A percentile compares a stretch with the other conserved stretches of the same genome.
Conservation (phyloP, 2,113 vertebrate genomes). For the Pachypanchax playfairii region DNA sequence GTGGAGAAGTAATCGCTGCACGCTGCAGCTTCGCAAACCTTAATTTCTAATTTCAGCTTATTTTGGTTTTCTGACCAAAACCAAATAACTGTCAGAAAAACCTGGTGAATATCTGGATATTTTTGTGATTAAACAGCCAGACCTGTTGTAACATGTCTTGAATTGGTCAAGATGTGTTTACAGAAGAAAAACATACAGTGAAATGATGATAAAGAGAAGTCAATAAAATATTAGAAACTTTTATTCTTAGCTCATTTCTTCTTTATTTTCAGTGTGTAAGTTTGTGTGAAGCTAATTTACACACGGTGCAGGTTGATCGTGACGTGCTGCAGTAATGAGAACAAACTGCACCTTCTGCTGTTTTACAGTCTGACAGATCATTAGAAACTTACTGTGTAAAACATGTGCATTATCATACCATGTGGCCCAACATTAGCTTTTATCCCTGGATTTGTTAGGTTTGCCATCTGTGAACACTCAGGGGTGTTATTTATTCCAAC, state of each 20-base stretch:
- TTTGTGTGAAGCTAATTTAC: background rate
- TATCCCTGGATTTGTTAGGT: constrained; percentile 16
- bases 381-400: constrained; percentile 16
- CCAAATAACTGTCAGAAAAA: background rate
- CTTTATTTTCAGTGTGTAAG: background rate
- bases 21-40: background rate
- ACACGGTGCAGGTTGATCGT: background rate
- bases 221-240: background rate
- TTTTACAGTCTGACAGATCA: constrained; percentile 35
- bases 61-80: background rate
- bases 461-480: constrained; percentile 45
- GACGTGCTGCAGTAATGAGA: constrained; percentile 8
- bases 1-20: background rate
- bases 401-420: background rate
- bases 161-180: background rate
- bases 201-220: background rate
- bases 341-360: constrained; percentile 21
- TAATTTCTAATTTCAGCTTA: background rate
- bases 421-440: constrained; percentile 25
- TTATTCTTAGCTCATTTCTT: background rate
- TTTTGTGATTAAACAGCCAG: too few relatives aligned
- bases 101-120: background rate
- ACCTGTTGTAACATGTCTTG: background rate
- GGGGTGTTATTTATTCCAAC: constrained; percentile 5
- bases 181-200: background rate